Evolutionary conservation across 2,113 vertebrate genomes (phyloP), one percentile per base, ranked within the genome.

Genomic region (Chlorodrepanis virens): DNA sequence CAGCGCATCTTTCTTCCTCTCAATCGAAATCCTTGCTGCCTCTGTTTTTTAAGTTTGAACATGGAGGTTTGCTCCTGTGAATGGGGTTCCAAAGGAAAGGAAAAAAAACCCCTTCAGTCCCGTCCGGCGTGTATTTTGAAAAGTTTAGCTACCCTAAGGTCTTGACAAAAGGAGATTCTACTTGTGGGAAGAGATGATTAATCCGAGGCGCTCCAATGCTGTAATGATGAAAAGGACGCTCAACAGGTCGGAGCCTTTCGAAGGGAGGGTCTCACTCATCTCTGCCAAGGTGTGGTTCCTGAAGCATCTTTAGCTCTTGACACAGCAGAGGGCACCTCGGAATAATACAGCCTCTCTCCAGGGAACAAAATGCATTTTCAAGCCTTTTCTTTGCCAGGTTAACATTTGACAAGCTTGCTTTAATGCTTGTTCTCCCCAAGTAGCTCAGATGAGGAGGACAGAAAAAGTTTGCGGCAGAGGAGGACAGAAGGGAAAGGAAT

Each of bases 261-360:
- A 64, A 76, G 57, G 75, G 79, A 96, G 81, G 84, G 52, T 85
- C 91, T 56, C 27, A 67, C 80, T 89, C 76, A 78, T 70, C 93
- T 94, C 87, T 89, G 35, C 72, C 65, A 71, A 87, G 95, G 78
- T 85, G 75, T 87, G 92, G 74, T 90, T 68, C 61, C 3, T 14
- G 52, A 78, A 90, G 95, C 95, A 89, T 91, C 96, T 96, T 97
- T 96, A 95, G 95, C 92, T 95, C 90, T 95, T 93, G 96, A 96
- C 94, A 93, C 65, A 83, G 96, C 91, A 94, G 84, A 96, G 95
- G 95, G 96, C 95, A 96, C 70, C 91, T 94, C 47, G 2, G 84
- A 96, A 96, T 94, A 97, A 96, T 96, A 83, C 89, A 94, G 91
- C 82, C 63, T 93, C 91, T 96, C 96, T 96, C 86, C 96, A 84